Evolutionary conservation across 2,888 invertebrate species (phyloP), one percentile per base, ranked within the genome.

Genomic region (Brenthis ino): DNA sequence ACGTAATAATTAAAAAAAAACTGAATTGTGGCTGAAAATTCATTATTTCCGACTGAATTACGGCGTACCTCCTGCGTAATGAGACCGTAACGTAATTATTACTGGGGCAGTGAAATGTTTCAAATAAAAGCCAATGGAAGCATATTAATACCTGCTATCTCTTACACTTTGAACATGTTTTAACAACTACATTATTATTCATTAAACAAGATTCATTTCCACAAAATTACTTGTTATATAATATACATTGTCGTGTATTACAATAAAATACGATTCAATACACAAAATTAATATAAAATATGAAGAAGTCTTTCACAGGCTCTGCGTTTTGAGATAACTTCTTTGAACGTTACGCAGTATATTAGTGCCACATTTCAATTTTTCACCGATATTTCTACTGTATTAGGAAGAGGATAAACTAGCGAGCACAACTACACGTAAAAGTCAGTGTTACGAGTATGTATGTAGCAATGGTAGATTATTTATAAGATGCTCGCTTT

Each of bases 31-130:
- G 20, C n/a, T 33, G 33, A 57, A 64, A 64, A 56, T 14, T 4
- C 33, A 28, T 51, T 14, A 58, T 13, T 53, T 20, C 48, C 56
- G 4, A 11, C 43, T 28, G 28, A 60, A 60, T 66, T 55, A 54
- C 28, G 47, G 47, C 16, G 54, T 37, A 20, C 28, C 28, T 43
- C 60, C n/a, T 28, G 33, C 58, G 54, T 50, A 64, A 54, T 54
- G 48, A n/a, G 53, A 16, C 57, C 54, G 60, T 58, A 60, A 55
- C 48, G 54, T 55, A 66, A 55, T 57, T 65, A 65, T 60, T 47
- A 54, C n/a, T 5, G 13, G n/a, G 28, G n/a, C 28, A 16, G 24
- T 58, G 54, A 58, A 60, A 60, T 60, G 48, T 43, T 55, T 47
- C 28, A 16, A 60, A 54, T 54, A 58, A 55, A 66, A 58, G 47